phyloP scores from a whole-genome alignment of 2,113 vertebrate species.

The Pristiophorus japonicus region DNA sequence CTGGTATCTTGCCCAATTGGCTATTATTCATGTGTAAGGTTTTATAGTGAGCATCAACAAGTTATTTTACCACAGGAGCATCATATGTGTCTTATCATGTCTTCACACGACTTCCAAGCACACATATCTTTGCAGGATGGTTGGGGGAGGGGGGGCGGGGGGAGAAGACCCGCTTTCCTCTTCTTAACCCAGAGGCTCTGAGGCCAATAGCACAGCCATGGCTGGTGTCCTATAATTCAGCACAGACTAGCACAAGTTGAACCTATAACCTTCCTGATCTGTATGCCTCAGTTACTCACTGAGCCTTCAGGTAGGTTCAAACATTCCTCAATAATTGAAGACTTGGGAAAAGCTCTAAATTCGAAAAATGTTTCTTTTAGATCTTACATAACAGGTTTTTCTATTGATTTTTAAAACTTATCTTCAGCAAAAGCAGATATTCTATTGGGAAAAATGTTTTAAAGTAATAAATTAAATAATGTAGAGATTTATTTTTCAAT shows the following conservation, averaged over 20 bases:
- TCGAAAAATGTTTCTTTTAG: not conserved
- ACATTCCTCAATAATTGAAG: not conserved
- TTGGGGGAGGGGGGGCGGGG: not conserved
- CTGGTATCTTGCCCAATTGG: not conserved
- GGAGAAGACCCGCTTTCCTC: not conserved
- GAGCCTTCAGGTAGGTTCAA: not conserved
- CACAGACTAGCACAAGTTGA: too few relatives aligned
- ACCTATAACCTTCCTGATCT: not conserved
- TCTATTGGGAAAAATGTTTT: too few relatives aligned
- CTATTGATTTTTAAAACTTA: not conserved
- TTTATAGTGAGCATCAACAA: not conserved
- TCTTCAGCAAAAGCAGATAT: too few relatives aligned
- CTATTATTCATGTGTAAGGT: not conserved
- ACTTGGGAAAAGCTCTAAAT: not conserved
- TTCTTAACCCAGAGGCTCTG: not conserved
- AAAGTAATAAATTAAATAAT: not conserved
- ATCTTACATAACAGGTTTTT: not conserved
- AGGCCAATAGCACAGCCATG: not conserved
- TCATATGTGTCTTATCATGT: not conserved
- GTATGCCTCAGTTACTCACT: not conserved
- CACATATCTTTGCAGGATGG: not conserved
- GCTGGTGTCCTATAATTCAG: too few relatives aligned
- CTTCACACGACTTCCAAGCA: not conserved
- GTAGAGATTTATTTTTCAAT: not conserved
- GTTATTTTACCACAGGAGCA: not conserved